These are phyloP conservation scores for Macrotis lagotis DNA, from an alignment of 2,113 vertebrate species.

Conservation along the genomic window DNA sequence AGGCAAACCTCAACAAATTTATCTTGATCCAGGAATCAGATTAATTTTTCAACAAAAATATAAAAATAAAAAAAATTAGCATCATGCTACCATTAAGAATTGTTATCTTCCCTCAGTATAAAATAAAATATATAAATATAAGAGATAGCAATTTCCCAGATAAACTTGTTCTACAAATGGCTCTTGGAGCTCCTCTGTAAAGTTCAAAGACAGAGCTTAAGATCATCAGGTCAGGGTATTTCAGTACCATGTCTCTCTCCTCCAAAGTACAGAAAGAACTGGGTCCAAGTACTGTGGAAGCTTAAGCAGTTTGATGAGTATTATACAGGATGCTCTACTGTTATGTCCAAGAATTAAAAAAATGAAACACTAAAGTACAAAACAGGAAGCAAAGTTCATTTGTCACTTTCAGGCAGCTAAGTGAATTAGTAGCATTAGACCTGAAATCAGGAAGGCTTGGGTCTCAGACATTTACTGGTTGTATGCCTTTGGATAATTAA, in stretches of 20 bases:
- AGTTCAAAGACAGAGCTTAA: neutral
- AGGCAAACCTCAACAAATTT: neutral
- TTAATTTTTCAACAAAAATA: neutral
- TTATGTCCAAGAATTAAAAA: neutral
- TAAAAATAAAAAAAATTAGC: neutral
- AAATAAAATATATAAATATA: neutral
- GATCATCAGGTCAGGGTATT: neutral
- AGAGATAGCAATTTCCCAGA: neutral
- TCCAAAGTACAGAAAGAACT: neutral
- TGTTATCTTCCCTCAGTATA: neutral
- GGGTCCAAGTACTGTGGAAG: neutral
- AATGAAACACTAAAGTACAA: neutral
- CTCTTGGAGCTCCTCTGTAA: neutral
- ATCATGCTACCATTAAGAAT: neutral
- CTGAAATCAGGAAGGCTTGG: neutral
- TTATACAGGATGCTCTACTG: neutral
- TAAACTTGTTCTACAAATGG: neutral
- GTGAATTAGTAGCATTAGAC: neutral
- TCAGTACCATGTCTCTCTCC: neutral
- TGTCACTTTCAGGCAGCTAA: neutral
- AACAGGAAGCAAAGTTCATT: neutral
- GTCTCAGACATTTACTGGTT: neutral
- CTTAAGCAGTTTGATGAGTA: neutral
- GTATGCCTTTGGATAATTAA: neutral
- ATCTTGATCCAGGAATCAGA: neutral